Percentiles rank a stretch among this genome's conserved stretches.
These are phyloP conservation scores for Hydrochoerus hydrochaeris DNA, from an alignment of 2,113 vertebrate species.

Conservation along the genomic window DNA sequence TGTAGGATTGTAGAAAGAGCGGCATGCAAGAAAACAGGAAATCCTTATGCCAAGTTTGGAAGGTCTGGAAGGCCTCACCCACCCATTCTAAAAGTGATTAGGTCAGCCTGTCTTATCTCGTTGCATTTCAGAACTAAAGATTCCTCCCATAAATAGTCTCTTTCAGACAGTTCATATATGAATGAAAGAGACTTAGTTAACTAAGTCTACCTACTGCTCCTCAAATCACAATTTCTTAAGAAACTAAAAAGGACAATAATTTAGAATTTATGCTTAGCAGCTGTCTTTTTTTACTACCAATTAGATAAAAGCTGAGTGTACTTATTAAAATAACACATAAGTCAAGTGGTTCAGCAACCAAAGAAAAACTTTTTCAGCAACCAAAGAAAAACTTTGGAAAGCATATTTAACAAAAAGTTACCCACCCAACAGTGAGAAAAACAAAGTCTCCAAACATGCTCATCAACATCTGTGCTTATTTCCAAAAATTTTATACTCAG, in stretches of 20 bases:
- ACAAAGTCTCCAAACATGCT: background rate
- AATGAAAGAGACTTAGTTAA: background rate
- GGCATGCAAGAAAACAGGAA: background rate
- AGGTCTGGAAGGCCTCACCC: background rate
- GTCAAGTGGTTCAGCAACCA: constrained; percentile 12
- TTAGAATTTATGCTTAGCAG: constrained; percentile 51
- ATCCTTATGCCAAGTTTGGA: background rate
- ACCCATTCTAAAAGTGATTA: background rate
- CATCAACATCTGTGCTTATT: background rate
- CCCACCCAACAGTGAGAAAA: background rate
- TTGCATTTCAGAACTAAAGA: constrained; percentile 33
- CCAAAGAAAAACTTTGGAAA: background rate
- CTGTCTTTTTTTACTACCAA: constrained; percentile 48
- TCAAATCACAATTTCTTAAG: constrained; percentile 52
- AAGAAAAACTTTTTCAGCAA: background rate
- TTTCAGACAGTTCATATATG: background rate
- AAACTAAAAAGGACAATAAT: constrained; percentile 49
- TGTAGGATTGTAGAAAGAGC: background rate
- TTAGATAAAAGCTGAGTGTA: constrained; percentile 43
- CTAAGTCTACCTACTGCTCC: background rate
- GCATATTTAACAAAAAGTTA: background rate
- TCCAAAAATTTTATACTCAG: background rate
- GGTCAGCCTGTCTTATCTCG: background rate
- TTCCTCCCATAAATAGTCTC: constrained; percentile 7
- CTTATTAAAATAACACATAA: constrained; percentile 67